phyloP scores from a whole-genome alignment of 2,113 vertebrate genomes.

The Hemicordylus capensis region DNA sequence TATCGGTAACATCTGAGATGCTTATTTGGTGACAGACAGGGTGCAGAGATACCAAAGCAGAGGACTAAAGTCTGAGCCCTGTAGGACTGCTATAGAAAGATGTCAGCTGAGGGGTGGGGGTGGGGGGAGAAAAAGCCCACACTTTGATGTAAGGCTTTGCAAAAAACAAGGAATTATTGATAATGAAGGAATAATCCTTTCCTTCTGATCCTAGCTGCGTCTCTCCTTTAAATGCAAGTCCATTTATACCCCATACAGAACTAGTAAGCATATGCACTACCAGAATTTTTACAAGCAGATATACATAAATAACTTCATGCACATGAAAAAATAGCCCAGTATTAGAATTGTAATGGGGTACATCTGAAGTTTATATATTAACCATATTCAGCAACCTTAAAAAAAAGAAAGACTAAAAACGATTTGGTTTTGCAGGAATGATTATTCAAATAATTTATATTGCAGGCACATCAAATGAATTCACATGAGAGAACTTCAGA shows the following conservation, averaged over 20 bases:
- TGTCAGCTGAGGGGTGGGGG: not conserved
- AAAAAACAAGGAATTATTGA: not conserved
- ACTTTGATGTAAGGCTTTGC: conserved; percentile 1
- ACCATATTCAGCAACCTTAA: not conserved
- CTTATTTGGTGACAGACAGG: too few species aligned
- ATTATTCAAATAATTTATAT: not conserved
- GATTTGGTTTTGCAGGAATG: not conserved
- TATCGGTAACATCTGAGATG: too few species aligned
- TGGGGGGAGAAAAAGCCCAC: not conserved
- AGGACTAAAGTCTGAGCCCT: not conserved
- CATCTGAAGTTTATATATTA: not conserved
- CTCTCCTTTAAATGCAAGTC: conserved; percentile 4
- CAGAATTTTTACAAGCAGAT: not conserved
- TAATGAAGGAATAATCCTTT: not conserved
- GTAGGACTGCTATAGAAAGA: not conserved
- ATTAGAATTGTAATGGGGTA: not conserved
- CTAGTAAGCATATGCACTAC: not conserved
- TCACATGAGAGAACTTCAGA: not conserved
- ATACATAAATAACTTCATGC: not conserved
- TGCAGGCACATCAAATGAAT: not conserved
- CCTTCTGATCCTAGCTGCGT: not conserved
- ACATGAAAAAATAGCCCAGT: not conserved
- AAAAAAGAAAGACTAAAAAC: not conserved
- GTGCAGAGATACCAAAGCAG: not conserved
- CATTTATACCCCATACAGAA: not conserved